Percentiles rank a stretch among this genome's conserved stretches.
Conservation (phyloP, 2,113 vertebrate species). For the Vidua macroura region DNA sequence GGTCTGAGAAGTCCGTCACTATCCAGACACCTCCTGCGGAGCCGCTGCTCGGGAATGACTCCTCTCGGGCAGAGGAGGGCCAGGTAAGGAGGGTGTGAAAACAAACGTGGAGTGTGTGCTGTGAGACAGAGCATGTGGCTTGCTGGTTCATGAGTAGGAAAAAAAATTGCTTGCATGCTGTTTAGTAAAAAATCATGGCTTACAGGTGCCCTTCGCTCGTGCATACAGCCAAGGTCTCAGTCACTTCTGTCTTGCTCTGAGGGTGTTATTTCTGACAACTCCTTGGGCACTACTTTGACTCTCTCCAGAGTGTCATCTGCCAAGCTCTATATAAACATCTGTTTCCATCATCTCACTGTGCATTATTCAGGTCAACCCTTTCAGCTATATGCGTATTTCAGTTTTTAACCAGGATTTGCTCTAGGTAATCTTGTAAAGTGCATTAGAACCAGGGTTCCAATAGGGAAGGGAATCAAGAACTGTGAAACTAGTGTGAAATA, state of each 20-base stretch:
- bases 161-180: not conserved
- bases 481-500: not conserved
- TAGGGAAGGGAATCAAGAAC: not conserved
- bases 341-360: not conserved
- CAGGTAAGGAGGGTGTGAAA: constrained; percentile 76
- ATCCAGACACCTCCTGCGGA: constrained; percentile 88
- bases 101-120: fast-evolving
- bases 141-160: fast-evolving
- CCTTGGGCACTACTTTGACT: not conserved
- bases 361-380: not conserved
- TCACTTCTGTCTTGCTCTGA: not conserved
- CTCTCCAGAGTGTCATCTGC: not conserved
- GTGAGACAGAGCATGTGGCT: not conserved
- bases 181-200: not conserved
- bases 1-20: constrained; percentile 92
- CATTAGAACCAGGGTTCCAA: not conserved
- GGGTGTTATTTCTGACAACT: not conserved
- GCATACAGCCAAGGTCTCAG: not conserved
- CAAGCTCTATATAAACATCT: not conserved
- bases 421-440: not conserved
- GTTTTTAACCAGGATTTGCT: not conserved
- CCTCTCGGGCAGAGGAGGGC: constrained; percentile 76
- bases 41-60: constrained; percentile 82
- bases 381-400: not conserved
- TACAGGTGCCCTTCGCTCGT: not conserved